phyloP scores from a whole-genome alignment of 2,797 vertebrate genomes.

The Myripristis jacobus region DNA sequence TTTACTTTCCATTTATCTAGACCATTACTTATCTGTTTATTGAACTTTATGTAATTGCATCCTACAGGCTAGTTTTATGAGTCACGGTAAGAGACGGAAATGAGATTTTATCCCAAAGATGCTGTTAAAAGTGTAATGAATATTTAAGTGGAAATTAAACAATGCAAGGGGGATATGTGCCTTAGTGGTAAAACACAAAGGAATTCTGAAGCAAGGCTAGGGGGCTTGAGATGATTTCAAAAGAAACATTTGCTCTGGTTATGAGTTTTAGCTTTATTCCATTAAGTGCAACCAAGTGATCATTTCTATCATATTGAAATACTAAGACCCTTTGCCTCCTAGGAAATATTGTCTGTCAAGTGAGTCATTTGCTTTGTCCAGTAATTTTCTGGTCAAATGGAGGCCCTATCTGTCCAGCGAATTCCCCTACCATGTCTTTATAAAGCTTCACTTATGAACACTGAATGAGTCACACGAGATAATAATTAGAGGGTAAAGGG shows the following conservation, averaged over 20 bases:
- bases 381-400: not conserved
- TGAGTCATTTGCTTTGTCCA: slow-evolving; percentile 11
- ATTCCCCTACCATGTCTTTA: slow-evolving; percentile 1
- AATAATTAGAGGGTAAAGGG: not conserved
- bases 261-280: slow-evolving; percentile 26
- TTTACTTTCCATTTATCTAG: slow-evolving; percentile 54
- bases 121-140: slow-evolving; percentile 48
- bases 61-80: slow-evolving; percentile 41
- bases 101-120: slow-evolving; percentile 37
- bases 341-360: slow-evolving; percentile 34
- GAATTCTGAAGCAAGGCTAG: not conserved
- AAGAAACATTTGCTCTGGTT: slow-evolving; percentile 18
- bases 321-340: slow-evolving; percentile 19
- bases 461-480: not conserved
- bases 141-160: slow-evolving; percentile 59
- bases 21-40: slow-evolving; percentile 54
- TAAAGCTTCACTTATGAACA: not conserved
- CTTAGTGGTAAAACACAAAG: not conserved
- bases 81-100: slow-evolving; percentile 39
- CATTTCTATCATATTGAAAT: slow-evolving; percentile 26
- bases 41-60: slow-evolving; percentile 39
- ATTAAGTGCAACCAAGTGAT: slow-evolving; percentile 27
- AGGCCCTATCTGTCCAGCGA: not conserved
- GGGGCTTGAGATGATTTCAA: slow-evolving; percentile 11
- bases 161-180: slow-evolving; percentile 4